These are phyloP conservation scores for Mycteria americana DNA, from an alignment of 2,797 vertebrate species.

Conservation along the genomic window DNA sequence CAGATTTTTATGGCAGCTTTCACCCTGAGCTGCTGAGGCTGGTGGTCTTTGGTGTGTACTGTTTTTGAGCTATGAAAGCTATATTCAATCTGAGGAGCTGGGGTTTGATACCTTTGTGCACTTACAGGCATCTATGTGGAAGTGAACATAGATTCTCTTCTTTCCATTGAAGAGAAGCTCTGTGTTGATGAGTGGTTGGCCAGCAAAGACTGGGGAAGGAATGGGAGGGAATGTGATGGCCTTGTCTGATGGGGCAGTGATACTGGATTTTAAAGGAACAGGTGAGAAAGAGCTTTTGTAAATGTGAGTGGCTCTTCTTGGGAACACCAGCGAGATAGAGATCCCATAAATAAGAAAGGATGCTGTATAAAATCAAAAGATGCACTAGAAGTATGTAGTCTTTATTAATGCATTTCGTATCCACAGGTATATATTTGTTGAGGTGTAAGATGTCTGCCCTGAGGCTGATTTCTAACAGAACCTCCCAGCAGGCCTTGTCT, in stretches of 20 bases:
- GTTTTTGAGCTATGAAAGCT: background rate
- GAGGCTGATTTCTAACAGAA: slow-evolving; percentile 72
- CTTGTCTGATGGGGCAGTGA: background rate
- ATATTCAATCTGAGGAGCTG: background rate
- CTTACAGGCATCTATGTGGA: background rate
- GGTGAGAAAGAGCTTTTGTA: background rate
- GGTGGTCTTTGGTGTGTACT: background rate
- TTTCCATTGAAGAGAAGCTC: background rate
- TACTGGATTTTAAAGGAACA: background rate
- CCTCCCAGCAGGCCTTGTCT: slow-evolving; percentile 67
- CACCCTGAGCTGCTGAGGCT: background rate
- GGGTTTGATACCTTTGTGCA: background rate
- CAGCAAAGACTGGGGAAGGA: background rate
- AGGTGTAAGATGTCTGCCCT: slow-evolving; percentile 72
- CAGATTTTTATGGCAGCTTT: background rate
- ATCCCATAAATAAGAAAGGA: background rate
- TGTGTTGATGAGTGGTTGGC: background rate
- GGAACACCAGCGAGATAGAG: background rate
- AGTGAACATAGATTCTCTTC: background rate
- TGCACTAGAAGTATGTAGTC: background rate
- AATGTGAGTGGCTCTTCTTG: background rate
- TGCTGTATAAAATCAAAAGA: background rate
- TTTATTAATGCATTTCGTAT: background rate
- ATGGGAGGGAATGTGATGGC: background rate
- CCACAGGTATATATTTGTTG: slow-evolving; percentile 28